Evolutionary conservation across 2,113 vertebrate species (phyloP).

Genomic region (Centropus bengalensis): DNA sequence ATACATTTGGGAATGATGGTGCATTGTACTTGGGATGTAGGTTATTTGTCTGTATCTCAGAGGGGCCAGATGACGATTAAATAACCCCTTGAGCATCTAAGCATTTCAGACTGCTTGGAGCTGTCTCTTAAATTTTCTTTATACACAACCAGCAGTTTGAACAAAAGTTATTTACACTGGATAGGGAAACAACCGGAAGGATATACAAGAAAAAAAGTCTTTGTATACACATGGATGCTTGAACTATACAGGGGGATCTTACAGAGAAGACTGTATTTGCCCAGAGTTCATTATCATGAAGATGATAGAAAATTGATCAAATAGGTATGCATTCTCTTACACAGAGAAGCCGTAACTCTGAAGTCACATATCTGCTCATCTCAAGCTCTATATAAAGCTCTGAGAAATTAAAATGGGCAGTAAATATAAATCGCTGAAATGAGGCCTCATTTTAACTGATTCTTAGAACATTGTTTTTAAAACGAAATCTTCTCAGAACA

Average conservation of each 20-base stretch:
- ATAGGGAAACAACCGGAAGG: background rate
- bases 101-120: background rate
- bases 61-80: background rate
- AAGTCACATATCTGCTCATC: background rate
- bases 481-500: background rate
- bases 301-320: background rate
- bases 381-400: background rate
- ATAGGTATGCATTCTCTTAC: background rate
- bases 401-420: background rate
- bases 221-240: background rate
- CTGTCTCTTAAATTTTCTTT: background rate
- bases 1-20: background rate
- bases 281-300: background rate
- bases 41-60: constrained; percentile 32
- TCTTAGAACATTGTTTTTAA: background rate
- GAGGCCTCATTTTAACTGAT: background rate
- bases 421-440: background rate
- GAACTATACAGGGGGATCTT: background rate
- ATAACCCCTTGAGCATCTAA: constrained; percentile 14
- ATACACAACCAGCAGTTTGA: background rate
- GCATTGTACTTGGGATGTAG: constrained; percentile 26
- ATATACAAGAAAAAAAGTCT: background rate
- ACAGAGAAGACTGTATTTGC: background rate
- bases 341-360: background rate
- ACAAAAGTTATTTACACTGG: constrained; percentile 26